Evolutionary conservation across 2,113 vertebrate species (phyloP), one percentile per base, ranked within the genome.

Genomic region (Eptesicus fuscus): DNA sequence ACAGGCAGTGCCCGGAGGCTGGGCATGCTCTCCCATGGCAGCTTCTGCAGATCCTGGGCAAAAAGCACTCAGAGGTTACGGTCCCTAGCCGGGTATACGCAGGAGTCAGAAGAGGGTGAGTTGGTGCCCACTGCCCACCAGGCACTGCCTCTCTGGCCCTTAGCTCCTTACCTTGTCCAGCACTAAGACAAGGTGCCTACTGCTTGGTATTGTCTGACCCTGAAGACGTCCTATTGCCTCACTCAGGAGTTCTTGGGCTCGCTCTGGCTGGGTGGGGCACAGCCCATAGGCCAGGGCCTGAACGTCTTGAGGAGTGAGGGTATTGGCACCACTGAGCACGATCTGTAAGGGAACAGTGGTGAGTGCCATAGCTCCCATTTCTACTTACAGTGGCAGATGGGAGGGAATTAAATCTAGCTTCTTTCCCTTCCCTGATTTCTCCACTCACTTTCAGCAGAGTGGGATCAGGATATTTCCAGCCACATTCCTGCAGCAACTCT

Each of bases 1-100:
- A 99, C 98, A 0, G 99, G 98, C 86, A 96, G 93, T 28, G 96
- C 87, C 63, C 92, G 98, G 69, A 99, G 98, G 78, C 98, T 95
- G 16, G 98, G 97, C 25, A 99, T 98, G 97, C 98, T 99, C 97
- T 99, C 99, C 99, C 99, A 99, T 0, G 99, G 99, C 93, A 99
- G 98, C 97, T 98, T 99, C 96, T 99, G 99, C 51, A 99, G 98
- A 78, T 99, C 98, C 99, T 99, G 97, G 32, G 79, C 44, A 78
- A 51, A 96, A 69, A 87, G 14, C 30, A 95, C 5, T 47, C 12
- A 87, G 32, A 49, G 35, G 32, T 97, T 83, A 90, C 42, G 7
- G 78, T 79, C 49, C 23, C 10, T 6, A 83, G 59, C 9, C 49
- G 47, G 65, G 61, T 7, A 11, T 28, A 59, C 0, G 0, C 32